These are phyloP conservation scores for Agapornis canus DNA, from an alignment of 2,797 vertebrate genomes.

Conservation along the genomic window DNA sequence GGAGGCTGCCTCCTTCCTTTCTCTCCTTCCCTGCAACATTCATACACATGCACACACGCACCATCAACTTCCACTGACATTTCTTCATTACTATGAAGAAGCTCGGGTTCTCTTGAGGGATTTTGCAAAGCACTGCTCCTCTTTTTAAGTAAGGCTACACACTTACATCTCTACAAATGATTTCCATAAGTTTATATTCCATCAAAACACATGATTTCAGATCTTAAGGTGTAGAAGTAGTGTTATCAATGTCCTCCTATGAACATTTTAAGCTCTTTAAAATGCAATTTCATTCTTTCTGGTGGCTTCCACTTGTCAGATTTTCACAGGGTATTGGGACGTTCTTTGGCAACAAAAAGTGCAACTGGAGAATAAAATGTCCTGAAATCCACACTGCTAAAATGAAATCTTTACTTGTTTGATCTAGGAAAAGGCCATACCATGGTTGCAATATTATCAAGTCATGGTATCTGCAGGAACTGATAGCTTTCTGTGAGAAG, in stretches of 20 bases:
- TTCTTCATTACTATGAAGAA: constrained; percentile 75
- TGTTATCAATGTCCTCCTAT: constrained; percentile 60
- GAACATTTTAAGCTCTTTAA: constrained; percentile 43
- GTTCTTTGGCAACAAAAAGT: not conserved
- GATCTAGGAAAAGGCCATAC: not conserved
- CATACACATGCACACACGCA: constrained; percentile 61
- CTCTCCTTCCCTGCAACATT: constrained; percentile 20
- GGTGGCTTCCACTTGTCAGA: constrained; percentile 17
- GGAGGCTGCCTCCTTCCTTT: constrained; percentile 33
- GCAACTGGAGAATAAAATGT: constrained; percentile 12
- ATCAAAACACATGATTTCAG: constrained; percentile 58
- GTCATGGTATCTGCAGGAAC: not conserved
- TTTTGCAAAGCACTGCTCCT: constrained; percentile 65
- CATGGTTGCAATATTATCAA: not conserved
- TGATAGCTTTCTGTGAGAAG: not conserved
- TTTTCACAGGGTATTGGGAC: constrained; percentile 31
- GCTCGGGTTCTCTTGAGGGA: constrained; percentile 49
- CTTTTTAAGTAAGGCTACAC: constrained; percentile 65
- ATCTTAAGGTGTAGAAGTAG: constrained; percentile 48
- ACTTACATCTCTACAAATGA: constrained; percentile 48
- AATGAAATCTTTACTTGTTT: not conserved
- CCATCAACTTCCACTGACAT: constrained; percentile 74
- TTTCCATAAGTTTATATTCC: constrained; percentile 65
- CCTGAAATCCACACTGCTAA: not conserved
- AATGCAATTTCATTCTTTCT: constrained; percentile 39